These are phyloP conservation scores for Apoderus coryli DNA, from an alignment of 2,888 invertebrate species.

Conservation along the genomic window DNA sequence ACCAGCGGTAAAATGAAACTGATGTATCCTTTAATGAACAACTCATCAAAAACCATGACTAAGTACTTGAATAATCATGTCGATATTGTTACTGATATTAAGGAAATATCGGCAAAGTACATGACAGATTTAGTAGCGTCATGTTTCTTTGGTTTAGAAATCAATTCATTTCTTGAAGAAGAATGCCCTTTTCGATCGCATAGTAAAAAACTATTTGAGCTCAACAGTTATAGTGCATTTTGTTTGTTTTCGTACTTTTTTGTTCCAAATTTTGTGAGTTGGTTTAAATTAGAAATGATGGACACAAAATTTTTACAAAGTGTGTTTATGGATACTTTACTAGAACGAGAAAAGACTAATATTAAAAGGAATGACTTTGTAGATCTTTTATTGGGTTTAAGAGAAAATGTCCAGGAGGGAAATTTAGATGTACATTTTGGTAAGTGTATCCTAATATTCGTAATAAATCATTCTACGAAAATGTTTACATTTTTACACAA, in stretches of 20 bases:
- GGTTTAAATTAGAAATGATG: conserved; percentile 26
- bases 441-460: too few species aligned
- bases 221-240: conserved; percentile 22
- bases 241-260: conserved; percentile 25
- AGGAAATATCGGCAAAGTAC: conserved; percentile 28
- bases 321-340: conserved; percentile 26
- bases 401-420: conserved; percentile 22
- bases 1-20: conserved; percentile 38
- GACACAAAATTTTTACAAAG: conserved; percentile 26
- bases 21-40: conserved; percentile 35
- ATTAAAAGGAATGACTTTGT: conserved; percentile 32
- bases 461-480: too few species aligned
- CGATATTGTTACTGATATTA: conserved; percentile 21
- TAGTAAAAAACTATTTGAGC: conserved; percentile 27
- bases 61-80: conserved; percentile 21
- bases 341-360: conserved; percentile 22
- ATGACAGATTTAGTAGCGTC: conserved; percentile 35
- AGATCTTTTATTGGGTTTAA: conserved; percentile 30
- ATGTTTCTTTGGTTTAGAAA: conserved; percentile 34
- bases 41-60: conserved; percentile 27
- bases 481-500: too few species aligned
- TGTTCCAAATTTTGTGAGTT: conserved; percentile 25
- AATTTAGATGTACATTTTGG: conserved; percentile 16
- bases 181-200: conserved; percentile 29
- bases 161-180: conserved; percentile 28